A percentile compares a stretch with the other conserved stretches of the same genome.
Evolutionary conservation across 23 tunicate species (phyloP).

Genomic region (Styela clava): DNA sequence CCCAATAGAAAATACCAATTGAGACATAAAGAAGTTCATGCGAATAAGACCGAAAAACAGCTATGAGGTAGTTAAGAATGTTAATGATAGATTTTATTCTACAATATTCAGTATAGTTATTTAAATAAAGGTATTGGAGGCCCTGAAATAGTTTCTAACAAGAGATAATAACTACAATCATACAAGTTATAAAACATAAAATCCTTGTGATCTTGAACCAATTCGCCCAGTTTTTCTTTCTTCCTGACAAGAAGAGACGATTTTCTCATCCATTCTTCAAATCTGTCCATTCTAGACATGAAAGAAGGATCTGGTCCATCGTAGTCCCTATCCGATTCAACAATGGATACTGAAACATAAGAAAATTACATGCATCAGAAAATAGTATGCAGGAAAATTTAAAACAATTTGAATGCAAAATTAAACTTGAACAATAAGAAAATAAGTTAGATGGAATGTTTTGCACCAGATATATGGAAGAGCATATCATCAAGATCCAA

Average conservation of each 20-base stretch:
- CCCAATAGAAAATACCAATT: too few relatives aligned
- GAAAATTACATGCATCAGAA: neutral
- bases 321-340: conserved; percentile 64
- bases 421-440: neutral
- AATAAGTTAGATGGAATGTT: too few relatives aligned
- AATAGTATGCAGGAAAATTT: neutral
- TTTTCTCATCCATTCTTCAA: conserved; percentile 82
- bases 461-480: too few relatives aligned
- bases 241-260: conserved; percentile 57
- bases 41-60: too few relatives aligned
- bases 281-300: conserved; percentile 73
- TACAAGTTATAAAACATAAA: conserved; percentile 60
- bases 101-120: too few relatives aligned
- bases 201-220: conserved; percentile 66
- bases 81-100: too few relatives aligned
- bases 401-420: neutral
- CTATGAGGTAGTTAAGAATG: too few relatives aligned
- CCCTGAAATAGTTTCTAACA: too few relatives aligned
- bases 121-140: too few relatives aligned
- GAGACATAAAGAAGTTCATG: too few relatives aligned
- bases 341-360: conserved; percentile 46
- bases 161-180: too few relatives aligned
- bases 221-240: conserved; percentile 49
- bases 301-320: conserved; percentile 52
- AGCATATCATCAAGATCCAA: too few relatives aligned